Conservation (phyloP, 2,797 vertebrate species). For the Echiichthys vipera region DNA sequence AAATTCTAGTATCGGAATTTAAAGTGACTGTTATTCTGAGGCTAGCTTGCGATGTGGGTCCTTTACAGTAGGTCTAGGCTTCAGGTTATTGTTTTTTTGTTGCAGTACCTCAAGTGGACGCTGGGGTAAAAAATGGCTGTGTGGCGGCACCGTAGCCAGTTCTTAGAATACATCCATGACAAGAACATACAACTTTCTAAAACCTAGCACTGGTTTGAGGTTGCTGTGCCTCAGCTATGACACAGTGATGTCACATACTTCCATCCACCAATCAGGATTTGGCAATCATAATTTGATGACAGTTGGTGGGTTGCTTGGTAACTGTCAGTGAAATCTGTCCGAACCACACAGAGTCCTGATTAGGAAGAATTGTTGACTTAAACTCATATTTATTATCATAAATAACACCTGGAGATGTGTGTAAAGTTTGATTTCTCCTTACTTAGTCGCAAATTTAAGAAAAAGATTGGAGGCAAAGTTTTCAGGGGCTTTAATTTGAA, state of each 20-base stretch:
- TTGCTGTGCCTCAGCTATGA: neutral
- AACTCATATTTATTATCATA: slow-evolving; percentile 2
- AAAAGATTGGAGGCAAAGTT: neutral
- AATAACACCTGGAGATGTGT: neutral
- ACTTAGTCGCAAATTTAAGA: neutral
- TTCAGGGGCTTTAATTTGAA: slow-evolving; percentile 1
- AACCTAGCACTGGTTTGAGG: too few species aligned
- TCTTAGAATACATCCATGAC: too few species aligned
- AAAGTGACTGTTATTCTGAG: too few species aligned
- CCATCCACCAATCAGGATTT: neutral
- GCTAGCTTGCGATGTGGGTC: too few species aligned
- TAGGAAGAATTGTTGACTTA: neutral
- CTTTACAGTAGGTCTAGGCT: too few species aligned
- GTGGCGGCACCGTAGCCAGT: too few species aligned
- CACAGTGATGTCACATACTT: neutral
- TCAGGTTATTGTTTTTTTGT: too few species aligned
- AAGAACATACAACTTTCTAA: too few species aligned
- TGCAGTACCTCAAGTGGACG: too few species aligned
- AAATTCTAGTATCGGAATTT: neutral
- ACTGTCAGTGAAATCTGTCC: too few species aligned
- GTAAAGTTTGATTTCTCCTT: neutral
- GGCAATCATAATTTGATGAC: neutral
- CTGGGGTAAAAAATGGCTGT: too few species aligned
- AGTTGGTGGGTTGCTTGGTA: neutral
- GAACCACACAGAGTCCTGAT: neutral